Conservation (phyloP, 1,140 invertebrate genomes). For the Meloidogyne chitwoodi region DNA sequence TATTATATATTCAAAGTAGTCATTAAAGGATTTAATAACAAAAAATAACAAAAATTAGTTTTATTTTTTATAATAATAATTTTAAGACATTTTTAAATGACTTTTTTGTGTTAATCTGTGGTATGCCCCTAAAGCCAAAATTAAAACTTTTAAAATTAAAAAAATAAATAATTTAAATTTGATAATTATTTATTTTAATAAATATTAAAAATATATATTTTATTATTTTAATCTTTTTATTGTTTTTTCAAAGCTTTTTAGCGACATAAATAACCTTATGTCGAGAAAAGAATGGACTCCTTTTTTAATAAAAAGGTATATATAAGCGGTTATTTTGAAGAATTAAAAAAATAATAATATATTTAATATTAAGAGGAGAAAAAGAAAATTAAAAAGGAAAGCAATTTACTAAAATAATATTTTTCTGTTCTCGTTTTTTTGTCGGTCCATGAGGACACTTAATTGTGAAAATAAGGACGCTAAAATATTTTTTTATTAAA, state of each 20-base stretch:
- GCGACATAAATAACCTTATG: background rate
- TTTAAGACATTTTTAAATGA: no score
- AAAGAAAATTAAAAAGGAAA: background rate
- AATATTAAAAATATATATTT: no score
- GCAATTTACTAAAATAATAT: background rate
- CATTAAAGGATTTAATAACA: no score
- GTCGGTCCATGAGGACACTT: background rate
- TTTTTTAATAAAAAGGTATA: background rate
- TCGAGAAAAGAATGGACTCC: background rate
- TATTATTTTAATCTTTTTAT: no score
- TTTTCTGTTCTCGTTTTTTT: background rate
- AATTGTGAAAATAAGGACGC: background rate
- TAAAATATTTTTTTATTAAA: background rate
- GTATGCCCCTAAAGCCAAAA: no score
- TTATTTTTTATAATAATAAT: no score
- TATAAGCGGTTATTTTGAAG: background rate
- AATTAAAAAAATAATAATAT: background rate
- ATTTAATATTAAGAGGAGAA: background rate
- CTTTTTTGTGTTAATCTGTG: no score
- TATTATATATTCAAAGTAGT: no score
- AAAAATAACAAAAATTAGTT: no score
- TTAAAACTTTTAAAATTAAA: no score
- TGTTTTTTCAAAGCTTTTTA: background rate
- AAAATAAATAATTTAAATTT: no score
- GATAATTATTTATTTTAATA: no score